These are phyloP conservation scores for Mythimna pallens DNA, from an alignment of 2,888 invertebrate genomes.

Conservation along the genomic window DNA sequence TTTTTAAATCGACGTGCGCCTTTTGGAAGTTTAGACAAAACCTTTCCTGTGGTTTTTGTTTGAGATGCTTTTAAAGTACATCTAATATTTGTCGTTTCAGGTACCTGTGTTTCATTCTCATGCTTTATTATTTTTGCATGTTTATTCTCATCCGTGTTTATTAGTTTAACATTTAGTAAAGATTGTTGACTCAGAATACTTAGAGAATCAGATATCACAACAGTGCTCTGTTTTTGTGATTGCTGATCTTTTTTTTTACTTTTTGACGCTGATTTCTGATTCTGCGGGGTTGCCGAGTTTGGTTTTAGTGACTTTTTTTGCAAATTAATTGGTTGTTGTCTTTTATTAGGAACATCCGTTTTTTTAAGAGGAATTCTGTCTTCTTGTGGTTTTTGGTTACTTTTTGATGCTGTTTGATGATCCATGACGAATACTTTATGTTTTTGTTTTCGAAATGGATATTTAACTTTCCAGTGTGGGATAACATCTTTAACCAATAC, in stretches of 20 bases:
- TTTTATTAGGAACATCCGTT: no score
- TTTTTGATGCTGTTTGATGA: neutral
- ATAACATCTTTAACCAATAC: neutral
- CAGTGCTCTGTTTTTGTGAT: neutral
- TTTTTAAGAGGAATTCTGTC: neutral
- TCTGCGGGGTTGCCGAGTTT: neutral
- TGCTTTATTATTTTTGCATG: neutral
- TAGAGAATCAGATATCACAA: neutral
- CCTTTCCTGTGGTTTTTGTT: neutral
- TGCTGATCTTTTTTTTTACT: neutral
- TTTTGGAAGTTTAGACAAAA: neutral
- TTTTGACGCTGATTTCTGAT: neutral
- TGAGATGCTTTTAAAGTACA: neutral
- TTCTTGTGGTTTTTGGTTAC: neutral
- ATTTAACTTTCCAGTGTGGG: neutral
- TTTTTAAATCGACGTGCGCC: neutral
- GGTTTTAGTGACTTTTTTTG: neutral
- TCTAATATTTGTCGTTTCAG: neutral
- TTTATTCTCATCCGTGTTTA: neutral
- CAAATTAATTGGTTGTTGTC: neutral
- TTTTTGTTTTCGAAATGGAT: neutral
- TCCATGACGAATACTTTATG: slow-evolving; percentile 3
- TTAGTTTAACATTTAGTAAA: neutral
- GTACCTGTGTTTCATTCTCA: neutral
- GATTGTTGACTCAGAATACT: no score